Percentiles rank a stretch among this genome's conserved stretches.
Evolutionary conservation across 2,797 vertebrate genomes (phyloP).

Genomic region (Acanthiza pusilla): DNA sequence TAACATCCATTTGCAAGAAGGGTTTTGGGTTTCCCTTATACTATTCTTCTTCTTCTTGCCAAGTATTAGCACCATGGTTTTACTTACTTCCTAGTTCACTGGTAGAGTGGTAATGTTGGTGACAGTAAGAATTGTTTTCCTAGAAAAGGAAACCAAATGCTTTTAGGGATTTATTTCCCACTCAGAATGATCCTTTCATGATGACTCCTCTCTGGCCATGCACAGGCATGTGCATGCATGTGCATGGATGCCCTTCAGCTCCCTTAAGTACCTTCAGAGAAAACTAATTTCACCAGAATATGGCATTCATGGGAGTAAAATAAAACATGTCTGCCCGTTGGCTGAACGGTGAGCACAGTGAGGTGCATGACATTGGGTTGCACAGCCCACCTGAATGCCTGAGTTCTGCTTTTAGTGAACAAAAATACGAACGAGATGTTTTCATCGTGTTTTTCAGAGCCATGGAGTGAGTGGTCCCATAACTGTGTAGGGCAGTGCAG

Average conservation of each 20-base stretch:
- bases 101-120: not conserved
- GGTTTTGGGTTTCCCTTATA: not conserved
- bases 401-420: not conserved
- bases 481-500: fast-evolving
- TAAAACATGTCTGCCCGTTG: fast-evolving
- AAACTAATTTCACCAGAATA: not conserved
- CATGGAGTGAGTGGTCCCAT: fast-evolving
- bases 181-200: not conserved
- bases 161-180: not conserved
- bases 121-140: not conserved
- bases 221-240: fast-evolving
- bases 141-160: not conserved
- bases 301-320: fast-evolving
- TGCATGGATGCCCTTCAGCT: fast-evolving
- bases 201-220: not conserved
- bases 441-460: not conserved
- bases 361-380: fast-evolving
- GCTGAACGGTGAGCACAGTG: fast-evolving
- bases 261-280: not conserved
- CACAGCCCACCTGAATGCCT: not conserved
- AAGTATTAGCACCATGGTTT: not conserved
- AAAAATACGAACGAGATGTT: not conserved
- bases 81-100: not conserved
- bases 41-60: not conserved
- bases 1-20: not conserved